Percentiles rank a stretch among this genome's conserved stretches.
Evolutionary conservation across 2,888 invertebrate species (phyloP).

Genomic region (Scaptomyza cyrtandrae): DNA sequence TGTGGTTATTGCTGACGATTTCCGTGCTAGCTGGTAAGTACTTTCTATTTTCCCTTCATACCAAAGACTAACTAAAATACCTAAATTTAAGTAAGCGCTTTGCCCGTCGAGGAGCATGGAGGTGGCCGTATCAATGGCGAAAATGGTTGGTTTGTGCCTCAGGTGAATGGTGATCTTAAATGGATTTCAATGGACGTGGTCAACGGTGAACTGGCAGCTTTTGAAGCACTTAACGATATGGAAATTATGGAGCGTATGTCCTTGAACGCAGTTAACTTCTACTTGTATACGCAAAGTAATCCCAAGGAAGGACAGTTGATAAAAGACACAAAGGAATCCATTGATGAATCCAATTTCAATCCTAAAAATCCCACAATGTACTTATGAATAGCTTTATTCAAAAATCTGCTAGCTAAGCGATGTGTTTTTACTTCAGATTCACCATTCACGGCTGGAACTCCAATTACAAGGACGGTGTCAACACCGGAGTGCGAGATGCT

Average conservation of each 20-base stretch:
- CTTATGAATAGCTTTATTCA: too few relatives aligned
- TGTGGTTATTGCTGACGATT: slow-evolving; percentile 45
- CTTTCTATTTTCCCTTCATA: slow-evolving; percentile 20
- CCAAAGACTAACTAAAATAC: not conserved
- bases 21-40: slow-evolving; percentile 57
- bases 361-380: slow-evolving; percentile 58
- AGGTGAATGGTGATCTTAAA: slow-evolving; percentile 38
- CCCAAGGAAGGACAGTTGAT: slow-evolving; percentile 54
- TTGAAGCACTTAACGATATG: slow-evolving; percentile 34
- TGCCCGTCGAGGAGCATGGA: slow-evolving; percentile 47
- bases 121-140: slow-evolving; percentile 44
- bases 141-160: slow-evolving; percentile 74
- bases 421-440: slow-evolving; percentile 52
- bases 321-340: slow-evolving; percentile 37
- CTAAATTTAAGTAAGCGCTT: slow-evolving; percentile 34
- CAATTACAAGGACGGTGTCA: slow-evolving; percentile 85
- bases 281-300: slow-evolving; percentile 73
- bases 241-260: slow-evolving; percentile 37
- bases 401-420: not conserved
- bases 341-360: slow-evolving; percentile 61
- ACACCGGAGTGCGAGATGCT: slow-evolving; percentile 81
- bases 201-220: slow-evolving; percentile 35
- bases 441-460: slow-evolving; percentile 87
- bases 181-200: slow-evolving; percentile 60
- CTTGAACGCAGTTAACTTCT: slow-evolving; percentile 63